Evolutionary conservation across 2,797 vertebrate species (phyloP).

Genomic region (Neosalanx taihuensis): DNA sequence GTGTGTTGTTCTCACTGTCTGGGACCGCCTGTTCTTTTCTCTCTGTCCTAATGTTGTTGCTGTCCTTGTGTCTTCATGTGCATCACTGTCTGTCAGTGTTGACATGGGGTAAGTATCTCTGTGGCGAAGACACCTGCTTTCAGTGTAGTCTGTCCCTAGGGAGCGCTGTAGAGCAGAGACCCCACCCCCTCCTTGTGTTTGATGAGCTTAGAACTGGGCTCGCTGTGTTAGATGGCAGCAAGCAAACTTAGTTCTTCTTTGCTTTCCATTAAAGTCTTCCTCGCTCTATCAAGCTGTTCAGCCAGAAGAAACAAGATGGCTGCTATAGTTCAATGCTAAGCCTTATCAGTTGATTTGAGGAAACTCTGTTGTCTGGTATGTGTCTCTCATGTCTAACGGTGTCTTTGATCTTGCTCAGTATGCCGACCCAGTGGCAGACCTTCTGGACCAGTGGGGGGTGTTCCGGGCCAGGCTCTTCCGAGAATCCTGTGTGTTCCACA

Average conservation of each 20-base stretch:
- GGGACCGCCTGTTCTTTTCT: slow-evolving; percentile 28
- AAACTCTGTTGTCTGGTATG: slow-evolving; percentile 1
- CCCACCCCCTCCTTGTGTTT: background rate
- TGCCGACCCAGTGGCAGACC: slow-evolving; percentile 94
- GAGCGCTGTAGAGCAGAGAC: slow-evolving; percentile 38
- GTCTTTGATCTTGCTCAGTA: slow-evolving; percentile 74
- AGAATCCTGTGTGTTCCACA: slow-evolving; percentile 96
- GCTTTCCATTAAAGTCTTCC: slow-evolving; percentile 6
- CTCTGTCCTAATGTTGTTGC: slow-evolving; percentile 50
- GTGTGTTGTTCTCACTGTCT: slow-evolving; percentile 1
- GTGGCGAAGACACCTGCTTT: slow-evolving; percentile 71
- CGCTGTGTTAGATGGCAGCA: slow-evolving; percentile 3
- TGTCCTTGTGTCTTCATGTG: slow-evolving; percentile 58
- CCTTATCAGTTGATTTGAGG: slow-evolving; percentile 13
- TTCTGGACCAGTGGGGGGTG: slow-evolving; percentile 95
- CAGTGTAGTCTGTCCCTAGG: slow-evolving; percentile 70
- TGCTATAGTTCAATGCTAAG: slow-evolving; percentile 13
- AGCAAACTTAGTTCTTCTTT: background rate
- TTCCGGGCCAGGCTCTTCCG: slow-evolving; percentile 91
- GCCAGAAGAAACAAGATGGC: slow-evolving; percentile 10
- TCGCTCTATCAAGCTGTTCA: slow-evolving; percentile 24
- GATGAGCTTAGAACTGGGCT: slow-evolving; percentile 9
- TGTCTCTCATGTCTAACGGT: no score
- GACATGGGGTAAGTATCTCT: slow-evolving; percentile 80
- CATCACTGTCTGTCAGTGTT: slow-evolving; percentile 72